These are phyloP conservation scores for Ditula angustiorana DNA, from an alignment of 2,888 invertebrate genomes.

Conservation along the genomic window DNA sequence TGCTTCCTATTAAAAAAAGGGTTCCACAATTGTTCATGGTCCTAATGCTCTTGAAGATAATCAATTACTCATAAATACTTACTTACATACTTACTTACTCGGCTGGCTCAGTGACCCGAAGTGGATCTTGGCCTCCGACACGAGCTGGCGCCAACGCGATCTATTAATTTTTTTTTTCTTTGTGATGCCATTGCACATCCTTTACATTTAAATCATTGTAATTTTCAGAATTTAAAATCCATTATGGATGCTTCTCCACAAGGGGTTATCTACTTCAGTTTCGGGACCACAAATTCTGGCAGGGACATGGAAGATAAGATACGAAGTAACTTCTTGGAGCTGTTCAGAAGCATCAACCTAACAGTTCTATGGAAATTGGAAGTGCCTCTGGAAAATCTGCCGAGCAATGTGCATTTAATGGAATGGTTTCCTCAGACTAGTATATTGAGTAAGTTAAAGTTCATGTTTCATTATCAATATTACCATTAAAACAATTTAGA, in stretches of 20 bases:
- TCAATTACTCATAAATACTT: no score
- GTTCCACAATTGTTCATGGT: no score
- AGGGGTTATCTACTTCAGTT: slow-evolving; percentile 41
- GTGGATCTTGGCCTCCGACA: no score
- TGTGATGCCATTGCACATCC: no score
- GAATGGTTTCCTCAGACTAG: slow-evolving; percentile 41
- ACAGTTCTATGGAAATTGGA: slow-evolving; percentile 43
- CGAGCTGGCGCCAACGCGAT: no score
- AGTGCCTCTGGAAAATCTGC: slow-evolving; percentile 23
- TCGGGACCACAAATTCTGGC: slow-evolving; percentile 33
- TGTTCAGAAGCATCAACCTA: slow-evolving; percentile 37
- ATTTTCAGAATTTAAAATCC: slow-evolving; percentile 35
- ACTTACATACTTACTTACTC: no score
- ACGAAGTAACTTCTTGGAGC: slow-evolving; percentile 19
- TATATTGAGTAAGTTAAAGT: slow-evolving; percentile 38
- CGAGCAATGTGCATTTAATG: slow-evolving; percentile 38
- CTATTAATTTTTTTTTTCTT: no score
- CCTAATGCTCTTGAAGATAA: no score
- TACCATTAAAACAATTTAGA: background rate
- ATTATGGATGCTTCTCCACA: slow-evolving; percentile 37
- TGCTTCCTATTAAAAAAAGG: no score
- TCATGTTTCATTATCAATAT: background rate
- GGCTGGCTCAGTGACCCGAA: no score
- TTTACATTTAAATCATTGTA: background rate
- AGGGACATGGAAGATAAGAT: slow-evolving; percentile 27